Evolutionary conservation across 2,797 vertebrate species (phyloP).

Genomic region (Ctenosaura bakeri): DNA sequence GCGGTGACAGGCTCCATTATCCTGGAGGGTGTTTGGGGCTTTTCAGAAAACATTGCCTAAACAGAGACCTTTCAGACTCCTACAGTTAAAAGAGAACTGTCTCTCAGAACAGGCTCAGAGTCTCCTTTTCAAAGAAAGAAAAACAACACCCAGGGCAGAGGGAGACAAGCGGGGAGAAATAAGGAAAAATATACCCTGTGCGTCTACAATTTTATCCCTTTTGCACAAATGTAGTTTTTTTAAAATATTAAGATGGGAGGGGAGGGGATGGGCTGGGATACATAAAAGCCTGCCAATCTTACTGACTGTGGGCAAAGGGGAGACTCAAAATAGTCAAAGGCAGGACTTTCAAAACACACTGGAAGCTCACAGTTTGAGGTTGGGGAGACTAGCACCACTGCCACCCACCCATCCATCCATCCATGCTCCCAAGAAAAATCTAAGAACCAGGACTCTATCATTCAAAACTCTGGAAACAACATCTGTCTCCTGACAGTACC

Average conservation of each 20-base stretch:
- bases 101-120: neutral
- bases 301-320: neutral
- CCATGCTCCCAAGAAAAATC: neutral
- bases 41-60: slow-evolving; percentile 53
- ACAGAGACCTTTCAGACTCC: slow-evolving; percentile 71
- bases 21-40: slow-evolving; percentile 68
- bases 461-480: neutral
- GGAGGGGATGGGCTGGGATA: neutral
- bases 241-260: neutral
- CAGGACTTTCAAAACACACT: neutral
- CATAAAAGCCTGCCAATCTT: neutral
- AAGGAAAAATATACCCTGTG: neutral
- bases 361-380: neutral
- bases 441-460: neutral
- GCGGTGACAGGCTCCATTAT: slow-evolving; percentile 78
- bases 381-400: neutral
- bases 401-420: neutral
- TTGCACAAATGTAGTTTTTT: neutral
- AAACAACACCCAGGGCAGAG: neutral
- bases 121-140: neutral
- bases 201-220: neutral
- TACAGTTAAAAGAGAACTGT: slow-evolving; percentile 42
- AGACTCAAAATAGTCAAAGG: neutral
- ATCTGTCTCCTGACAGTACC: too few species aligned
- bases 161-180: rapidly evolving